Conservation (phyloP, 2,797 vertebrate species). For the Poeciliopsis presidionis region DNA sequence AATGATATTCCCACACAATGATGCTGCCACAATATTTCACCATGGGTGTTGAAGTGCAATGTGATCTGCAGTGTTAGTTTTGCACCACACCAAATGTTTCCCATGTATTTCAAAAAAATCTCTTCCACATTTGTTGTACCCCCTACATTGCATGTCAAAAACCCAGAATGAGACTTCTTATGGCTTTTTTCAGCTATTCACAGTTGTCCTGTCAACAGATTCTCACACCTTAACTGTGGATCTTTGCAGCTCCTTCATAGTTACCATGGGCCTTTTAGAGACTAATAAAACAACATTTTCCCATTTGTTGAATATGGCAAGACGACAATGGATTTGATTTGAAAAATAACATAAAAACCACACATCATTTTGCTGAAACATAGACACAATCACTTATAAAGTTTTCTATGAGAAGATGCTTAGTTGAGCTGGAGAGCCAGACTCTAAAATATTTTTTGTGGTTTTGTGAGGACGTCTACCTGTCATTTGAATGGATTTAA, state of each 20-base stretch:
- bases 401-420: not conserved
- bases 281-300: not conserved
- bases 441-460: not conserved
- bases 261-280: not conserved
- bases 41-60: not conserved
- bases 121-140: not conserved
- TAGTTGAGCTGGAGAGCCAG: too few species aligned
- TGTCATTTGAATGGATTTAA: not conserved
- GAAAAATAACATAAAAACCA: not conserved
- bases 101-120: not conserved
- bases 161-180: not conserved
- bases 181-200: slow-evolving; percentile 1
- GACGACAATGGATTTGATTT: not conserved
- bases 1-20: not conserved
- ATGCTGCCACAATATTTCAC: not conserved
- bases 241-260: not conserved
- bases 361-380: not conserved
- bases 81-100: not conserved
- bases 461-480: not conserved
- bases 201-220: not conserved
- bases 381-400: not conserved
- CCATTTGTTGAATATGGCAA: not conserved
- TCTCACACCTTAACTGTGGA: not conserved
- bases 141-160: not conserved
- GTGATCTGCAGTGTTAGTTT: not conserved